Percentiles rank a stretch among this genome's conserved stretches.
phyloP scores from a whole-genome alignment of 1,140 invertebrate genomes.

The Apis florea region DNA sequence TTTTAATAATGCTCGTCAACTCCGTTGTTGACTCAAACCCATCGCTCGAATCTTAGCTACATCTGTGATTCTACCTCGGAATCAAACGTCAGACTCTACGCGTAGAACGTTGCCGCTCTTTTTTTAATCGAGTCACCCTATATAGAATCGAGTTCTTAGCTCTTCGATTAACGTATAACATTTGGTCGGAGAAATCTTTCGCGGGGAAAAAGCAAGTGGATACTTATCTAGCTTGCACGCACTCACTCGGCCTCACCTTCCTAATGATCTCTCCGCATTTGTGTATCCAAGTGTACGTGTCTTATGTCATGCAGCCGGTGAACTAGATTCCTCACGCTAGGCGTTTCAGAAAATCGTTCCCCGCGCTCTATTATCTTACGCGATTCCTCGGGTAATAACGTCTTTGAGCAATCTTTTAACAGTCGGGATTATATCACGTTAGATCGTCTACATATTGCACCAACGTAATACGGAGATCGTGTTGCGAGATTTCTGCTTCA shows the following conservation, averaged over 20 bases:
- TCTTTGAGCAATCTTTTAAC: background rate
- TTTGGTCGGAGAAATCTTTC: constrained; percentile 50
- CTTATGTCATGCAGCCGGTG: constrained; percentile 36
- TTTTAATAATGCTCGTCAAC: too few species aligned
- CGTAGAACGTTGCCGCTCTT: too few species aligned
- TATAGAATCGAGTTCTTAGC: constrained; percentile 30
- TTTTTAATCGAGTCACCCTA: constrained; percentile 34
- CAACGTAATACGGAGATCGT: background rate
- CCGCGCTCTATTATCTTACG: background rate
- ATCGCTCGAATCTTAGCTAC: too few species aligned
- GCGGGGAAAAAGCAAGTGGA: constrained; percentile 46
- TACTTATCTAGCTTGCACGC: background rate
- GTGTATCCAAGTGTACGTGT: background rate
- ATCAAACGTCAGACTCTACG: too few species aligned
- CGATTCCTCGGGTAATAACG: background rate
- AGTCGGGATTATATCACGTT: background rate
- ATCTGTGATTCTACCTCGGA: too few species aligned
- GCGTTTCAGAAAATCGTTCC: constrained; percentile 3
- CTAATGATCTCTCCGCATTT: background rate
- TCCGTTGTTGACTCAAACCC: too few species aligned
- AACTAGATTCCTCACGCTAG: constrained; percentile 7
- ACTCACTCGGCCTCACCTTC: background rate
- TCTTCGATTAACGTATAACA: constrained; percentile 26
- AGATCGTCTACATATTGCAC: too few species aligned
- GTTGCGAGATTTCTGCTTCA: background rate